Percentiles rank a stretch among this genome's conserved stretches.
These are phyloP conservation scores for Lamellibrachia satsuma DNA, from an alignment of 2,888 invertebrate genomes.

Conservation along the genomic window DNA sequence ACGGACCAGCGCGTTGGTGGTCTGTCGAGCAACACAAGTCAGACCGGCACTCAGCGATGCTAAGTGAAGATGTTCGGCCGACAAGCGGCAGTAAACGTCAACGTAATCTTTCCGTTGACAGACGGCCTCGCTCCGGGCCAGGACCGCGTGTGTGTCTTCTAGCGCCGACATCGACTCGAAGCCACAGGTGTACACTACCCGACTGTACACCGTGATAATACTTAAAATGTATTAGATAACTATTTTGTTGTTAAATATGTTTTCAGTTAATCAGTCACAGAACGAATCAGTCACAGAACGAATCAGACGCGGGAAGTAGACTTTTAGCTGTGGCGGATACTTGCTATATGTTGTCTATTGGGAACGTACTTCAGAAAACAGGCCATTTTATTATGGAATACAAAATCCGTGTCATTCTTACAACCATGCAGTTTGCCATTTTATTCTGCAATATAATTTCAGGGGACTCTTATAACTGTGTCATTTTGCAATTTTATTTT, in stretches of 20 bases:
- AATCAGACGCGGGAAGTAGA: not conserved
- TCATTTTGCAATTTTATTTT: not conserved
- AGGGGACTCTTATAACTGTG: not conserved
- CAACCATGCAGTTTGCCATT: not conserved
- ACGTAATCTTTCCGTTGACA: not conserved
- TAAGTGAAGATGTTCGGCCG: not conserved
- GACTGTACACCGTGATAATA: not conserved
- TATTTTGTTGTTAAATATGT: not conserved
- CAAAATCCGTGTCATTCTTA: too few relatives aligned
- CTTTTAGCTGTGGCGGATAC: not conserved
- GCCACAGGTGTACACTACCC: not conserved
- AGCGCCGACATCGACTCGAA: not conserved
- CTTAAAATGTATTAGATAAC: not conserved
- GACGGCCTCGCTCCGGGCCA: not conserved
- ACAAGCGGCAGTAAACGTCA: conserved; percentile 1
- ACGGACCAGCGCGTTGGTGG: not conserved
- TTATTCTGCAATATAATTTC: not conserved
- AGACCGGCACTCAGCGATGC: not conserved
- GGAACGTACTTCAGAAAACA: not conserved
- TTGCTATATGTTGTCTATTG: not conserved
- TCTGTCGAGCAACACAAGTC: not conserved
- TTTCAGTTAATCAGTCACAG: not conserved
- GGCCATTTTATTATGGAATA: not conserved
- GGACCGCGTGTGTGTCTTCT: not conserved
- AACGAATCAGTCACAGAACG: not conserved